Percentiles rank a stretch among this genome's conserved stretches.
These are phyloP conservation scores for Mormyrops boulengeri DNA, from an alignment of 2,797 vertebrate species.

Conservation along the genomic window DNA sequence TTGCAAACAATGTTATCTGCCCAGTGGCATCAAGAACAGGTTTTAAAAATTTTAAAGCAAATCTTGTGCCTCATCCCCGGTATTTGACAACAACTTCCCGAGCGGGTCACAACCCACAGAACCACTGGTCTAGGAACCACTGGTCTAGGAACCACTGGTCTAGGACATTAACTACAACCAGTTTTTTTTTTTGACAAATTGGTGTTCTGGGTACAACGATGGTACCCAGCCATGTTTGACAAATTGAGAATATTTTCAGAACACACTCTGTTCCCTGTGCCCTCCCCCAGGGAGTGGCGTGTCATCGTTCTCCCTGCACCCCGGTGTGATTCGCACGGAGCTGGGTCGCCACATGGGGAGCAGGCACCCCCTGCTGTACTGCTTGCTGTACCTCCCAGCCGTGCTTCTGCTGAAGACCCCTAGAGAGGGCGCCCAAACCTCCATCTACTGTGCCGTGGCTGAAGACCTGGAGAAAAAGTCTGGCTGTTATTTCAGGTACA, in stretches of 20 bases:
- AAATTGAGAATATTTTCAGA: neutral
- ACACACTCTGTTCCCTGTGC: neutral
- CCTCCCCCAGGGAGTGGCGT: conserved; percentile 50
- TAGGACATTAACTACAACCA: neutral
- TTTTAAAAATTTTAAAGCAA: neutral
- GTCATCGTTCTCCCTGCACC: conserved; percentile 58
- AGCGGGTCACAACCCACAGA: neutral
- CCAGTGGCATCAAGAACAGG: neutral
- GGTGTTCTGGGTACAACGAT: neutral
- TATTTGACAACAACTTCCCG: neutral
- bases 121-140: neutral
- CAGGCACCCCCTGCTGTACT: conserved; percentile 32
- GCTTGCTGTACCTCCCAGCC: conserved; percentile 34
- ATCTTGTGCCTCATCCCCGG: neutral
- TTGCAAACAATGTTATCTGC: neutral
- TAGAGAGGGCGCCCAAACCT: conserved; percentile 42
- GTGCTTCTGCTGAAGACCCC: conserved; percentile 45
- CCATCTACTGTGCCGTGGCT: conserved; percentile 42
- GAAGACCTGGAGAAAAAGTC: conserved; percentile 38
- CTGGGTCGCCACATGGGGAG: conserved; percentile 39
- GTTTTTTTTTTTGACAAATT: neutral
- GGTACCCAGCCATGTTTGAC: neutral
- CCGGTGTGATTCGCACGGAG: conserved; percentile 53
- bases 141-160: neutral
- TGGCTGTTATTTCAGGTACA: conserved; percentile 46